These are phyloP conservation scores for Clostera curtula DNA, from an alignment of 2,888 invertebrate genomes.

Conservation along the genomic window DNA sequence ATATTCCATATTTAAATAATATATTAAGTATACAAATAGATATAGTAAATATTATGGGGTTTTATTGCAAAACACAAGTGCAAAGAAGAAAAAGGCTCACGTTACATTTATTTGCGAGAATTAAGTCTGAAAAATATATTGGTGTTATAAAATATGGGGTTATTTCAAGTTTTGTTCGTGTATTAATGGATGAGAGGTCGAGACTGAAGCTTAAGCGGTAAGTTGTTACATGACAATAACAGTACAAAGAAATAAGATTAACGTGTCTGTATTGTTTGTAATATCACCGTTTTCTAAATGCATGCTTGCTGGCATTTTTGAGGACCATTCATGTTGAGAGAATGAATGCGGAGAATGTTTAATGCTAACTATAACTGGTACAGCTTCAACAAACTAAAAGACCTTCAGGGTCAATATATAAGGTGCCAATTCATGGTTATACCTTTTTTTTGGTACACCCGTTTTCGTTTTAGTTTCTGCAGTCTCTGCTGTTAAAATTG, in stretches of 20 bases:
- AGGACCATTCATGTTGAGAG: no score
- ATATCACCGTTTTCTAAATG: no score
- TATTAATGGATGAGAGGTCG: constrained; percentile 21
- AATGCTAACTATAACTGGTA: no score
- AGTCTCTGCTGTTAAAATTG: no score
- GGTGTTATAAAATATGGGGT: constrained; percentile 15
- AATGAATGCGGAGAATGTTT: no score
- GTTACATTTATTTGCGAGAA: constrained; percentile 12
- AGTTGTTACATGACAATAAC: constrained; percentile 17
- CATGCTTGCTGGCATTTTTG: no score
- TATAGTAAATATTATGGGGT: constrained; percentile 24
- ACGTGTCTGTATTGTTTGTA: constrained; percentile 11
- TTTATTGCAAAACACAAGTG: constrained; percentile 24
- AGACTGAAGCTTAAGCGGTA: constrained; percentile 21
- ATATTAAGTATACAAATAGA: neutral
- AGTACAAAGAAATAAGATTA: neutral
- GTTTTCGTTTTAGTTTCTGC: no score
- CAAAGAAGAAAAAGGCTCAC: constrained; percentile 15
- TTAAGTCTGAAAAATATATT: constrained; percentile 26
- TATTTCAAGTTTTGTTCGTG: constrained; percentile 16
- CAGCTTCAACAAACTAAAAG: no score
- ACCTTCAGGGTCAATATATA: no score
- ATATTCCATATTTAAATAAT: constrained; percentile 2
- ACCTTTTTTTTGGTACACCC: no score
- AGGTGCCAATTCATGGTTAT: no score